Evolutionary conservation across 1,140 invertebrate genomes (phyloP).

Genomic region (Zaprionus nigranus): DNA sequence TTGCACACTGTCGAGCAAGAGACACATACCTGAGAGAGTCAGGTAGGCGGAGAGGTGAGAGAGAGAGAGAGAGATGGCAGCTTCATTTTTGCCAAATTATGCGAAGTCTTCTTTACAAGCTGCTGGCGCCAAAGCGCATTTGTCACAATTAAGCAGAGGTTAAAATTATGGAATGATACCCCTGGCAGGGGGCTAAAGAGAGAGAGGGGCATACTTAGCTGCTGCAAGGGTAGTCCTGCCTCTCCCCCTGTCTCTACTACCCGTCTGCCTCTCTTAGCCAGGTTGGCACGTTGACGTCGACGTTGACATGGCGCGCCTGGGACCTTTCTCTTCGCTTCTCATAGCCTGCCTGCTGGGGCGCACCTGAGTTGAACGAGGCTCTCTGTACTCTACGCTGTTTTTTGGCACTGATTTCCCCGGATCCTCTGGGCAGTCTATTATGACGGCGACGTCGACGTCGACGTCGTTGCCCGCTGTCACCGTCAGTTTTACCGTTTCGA

Average conservation of each 20-base stretch:
- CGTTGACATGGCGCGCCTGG: constrained; percentile 55
- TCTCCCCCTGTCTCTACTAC: too few relatives aligned
- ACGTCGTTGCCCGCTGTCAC: not conserved
- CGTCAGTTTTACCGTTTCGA: constrained; percentile 51
- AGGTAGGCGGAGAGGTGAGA: not conserved
- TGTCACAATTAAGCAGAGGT: constrained; percentile 79
- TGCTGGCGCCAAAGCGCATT: constrained; percentile 70
- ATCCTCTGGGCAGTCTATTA: constrained; percentile 58
- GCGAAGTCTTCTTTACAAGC: constrained; percentile 57
- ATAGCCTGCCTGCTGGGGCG: constrained; percentile 9
- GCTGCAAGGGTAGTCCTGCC: not conserved
- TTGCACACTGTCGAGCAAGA: constrained; percentile 58
- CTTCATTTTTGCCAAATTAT: constrained; percentile 61
- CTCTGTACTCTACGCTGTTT: constrained; percentile 29
- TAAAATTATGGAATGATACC: constrained; percentile 51
- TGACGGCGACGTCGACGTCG: constrained; percentile 48
- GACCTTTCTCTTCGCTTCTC: constrained; percentile 22
- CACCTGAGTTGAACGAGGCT: constrained; percentile 38
- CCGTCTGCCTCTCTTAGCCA: not conserved
- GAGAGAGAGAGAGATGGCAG: not conserved
- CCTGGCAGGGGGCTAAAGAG: not conserved
- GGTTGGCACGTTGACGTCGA: constrained; percentile 47
- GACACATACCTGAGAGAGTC: not conserved
- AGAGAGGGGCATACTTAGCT: not conserved
- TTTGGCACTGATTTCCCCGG: constrained; percentile 56